These are phyloP conservation scores for Ornithorhynchus anatinus DNA, from an alignment of 2,113 vertebrate genomes.

Conservation along the genomic window DNA sequence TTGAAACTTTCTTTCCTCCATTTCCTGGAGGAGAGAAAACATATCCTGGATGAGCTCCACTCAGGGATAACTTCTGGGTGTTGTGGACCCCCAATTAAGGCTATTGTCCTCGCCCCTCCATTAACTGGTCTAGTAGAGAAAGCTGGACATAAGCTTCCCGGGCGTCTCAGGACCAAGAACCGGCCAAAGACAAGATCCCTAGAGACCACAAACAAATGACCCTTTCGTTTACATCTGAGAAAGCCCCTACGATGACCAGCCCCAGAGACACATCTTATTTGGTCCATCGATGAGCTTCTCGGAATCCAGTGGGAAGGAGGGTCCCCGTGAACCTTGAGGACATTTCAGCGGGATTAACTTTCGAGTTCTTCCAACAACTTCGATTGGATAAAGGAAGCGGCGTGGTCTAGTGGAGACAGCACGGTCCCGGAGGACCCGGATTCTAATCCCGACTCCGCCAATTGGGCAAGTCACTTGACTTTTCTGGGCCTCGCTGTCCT, in stretches of 20 bases:
- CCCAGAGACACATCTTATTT: conserved; percentile 36
- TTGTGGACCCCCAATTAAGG: not conserved
- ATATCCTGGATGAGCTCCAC: conserved; percentile 77
- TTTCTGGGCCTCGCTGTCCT: too few relatives aligned
- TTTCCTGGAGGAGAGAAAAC: conserved; percentile 80
- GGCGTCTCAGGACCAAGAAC: conserved; percentile 1
- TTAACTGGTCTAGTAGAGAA: not conserved
- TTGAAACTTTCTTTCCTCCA: conserved; percentile 89
- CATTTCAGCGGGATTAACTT: not conserved
- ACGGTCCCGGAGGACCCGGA: too few relatives aligned
- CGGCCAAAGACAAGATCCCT: conserved; percentile 41
- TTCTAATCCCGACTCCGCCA: too few relatives aligned
- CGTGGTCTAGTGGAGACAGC: too few relatives aligned
- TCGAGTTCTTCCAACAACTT: not conserved
- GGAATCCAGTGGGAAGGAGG: conserved; percentile 33
- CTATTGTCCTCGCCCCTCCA: not conserved
- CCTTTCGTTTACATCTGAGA: conserved; percentile 62
- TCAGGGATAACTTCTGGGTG: conserved; percentile 68
- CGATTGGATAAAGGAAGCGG: not conserved
- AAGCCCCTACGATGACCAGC: conserved; percentile 59
- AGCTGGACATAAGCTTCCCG: not conserved
- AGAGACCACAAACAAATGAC: conserved; percentile 63
- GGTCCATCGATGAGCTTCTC: conserved; percentile 48
- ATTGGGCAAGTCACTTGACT: too few relatives aligned
- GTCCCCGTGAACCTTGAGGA: conserved; percentile 23